Evolutionary conservation across 2,888 invertebrate genomes (phyloP).

Genomic region (Hirtodrosophila alboralis): DNA sequence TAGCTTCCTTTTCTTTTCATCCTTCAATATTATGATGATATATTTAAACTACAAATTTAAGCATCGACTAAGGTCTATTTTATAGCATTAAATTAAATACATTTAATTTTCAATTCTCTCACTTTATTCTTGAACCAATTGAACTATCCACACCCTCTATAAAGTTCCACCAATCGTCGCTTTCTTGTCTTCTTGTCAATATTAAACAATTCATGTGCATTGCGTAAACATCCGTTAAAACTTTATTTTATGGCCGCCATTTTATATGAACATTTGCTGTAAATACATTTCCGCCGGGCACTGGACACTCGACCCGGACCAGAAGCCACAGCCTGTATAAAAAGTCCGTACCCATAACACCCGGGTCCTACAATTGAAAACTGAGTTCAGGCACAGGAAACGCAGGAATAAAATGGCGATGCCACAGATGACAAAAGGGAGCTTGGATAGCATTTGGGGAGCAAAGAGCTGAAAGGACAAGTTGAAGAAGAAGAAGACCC

Average conservation of each 20-base stretch:
- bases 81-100: no score
- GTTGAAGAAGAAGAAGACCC: constrained; percentile 18
- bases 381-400: constrained; percentile 56
- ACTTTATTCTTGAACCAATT: not conserved
- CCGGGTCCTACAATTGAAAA: constrained; percentile 17
- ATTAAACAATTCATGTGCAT: constrained; percentile 78
- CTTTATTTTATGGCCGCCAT: constrained; percentile 79
- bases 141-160: not conserved
- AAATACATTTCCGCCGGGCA: constrained; percentile 74
- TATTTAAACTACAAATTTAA: no score
- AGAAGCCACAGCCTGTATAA: constrained; percentile 12
- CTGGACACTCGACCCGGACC: constrained; percentile 47
- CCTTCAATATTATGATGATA: no score
- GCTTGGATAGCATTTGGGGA: constrained; percentile 7
- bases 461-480: constrained; percentile 11
- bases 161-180: constrained; percentile 51
- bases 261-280: constrained; percentile 74
- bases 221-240: constrained; percentile 78
- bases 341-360: constrained; percentile 5
- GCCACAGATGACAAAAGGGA: constrained; percentile 56
- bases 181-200: constrained; percentile 75
- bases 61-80: no score
- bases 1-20: no score
- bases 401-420: constrained; percentile 71
- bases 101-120: constrained; percentile 65